These are phyloP conservation scores for Dendronephthya gigantea DNA, from an alignment of 64 coral and sea anemone genomes.

Conservation along the genomic window DNA sequence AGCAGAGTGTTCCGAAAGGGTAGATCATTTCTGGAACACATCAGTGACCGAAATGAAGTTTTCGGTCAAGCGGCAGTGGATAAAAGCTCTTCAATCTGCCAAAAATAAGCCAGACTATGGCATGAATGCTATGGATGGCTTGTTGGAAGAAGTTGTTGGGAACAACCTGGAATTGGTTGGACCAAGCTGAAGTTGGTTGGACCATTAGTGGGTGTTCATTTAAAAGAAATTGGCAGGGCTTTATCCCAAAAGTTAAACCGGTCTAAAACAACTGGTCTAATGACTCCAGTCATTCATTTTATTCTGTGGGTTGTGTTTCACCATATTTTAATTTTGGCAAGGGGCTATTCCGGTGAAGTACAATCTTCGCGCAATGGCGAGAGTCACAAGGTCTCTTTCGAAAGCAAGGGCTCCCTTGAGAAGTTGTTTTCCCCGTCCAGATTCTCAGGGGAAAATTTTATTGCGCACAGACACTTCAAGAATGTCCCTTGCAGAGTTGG, in stretches of 20 bases:
- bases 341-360: background rate
- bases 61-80: constrained; percentile 19
- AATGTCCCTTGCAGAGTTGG: background rate
- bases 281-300: background rate
- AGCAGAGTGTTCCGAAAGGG: no score
- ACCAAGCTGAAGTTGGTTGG: background rate
- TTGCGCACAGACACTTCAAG: background rate
- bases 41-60: constrained; percentile 4
- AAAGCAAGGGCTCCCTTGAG: background rate
- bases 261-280: background rate
- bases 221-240: background rate
- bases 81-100: background rate
- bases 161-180: no score
- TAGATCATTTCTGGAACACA: constrained; percentile 21
- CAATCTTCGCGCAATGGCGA: background rate
- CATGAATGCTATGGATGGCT: background rate
- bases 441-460: background rate
- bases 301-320: background rate
- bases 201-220: background rate
- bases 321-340: background rate
- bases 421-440: background rate
- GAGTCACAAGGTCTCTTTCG: background rate
- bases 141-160: background rate
- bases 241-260: background rate
- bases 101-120: constrained; percentile 23